Percentiles rank a stretch among this genome's conserved stretches.
Evolutionary conservation across 1,140 invertebrate species (phyloP).

Genomic region (Leptinotarsa texana): DNA sequence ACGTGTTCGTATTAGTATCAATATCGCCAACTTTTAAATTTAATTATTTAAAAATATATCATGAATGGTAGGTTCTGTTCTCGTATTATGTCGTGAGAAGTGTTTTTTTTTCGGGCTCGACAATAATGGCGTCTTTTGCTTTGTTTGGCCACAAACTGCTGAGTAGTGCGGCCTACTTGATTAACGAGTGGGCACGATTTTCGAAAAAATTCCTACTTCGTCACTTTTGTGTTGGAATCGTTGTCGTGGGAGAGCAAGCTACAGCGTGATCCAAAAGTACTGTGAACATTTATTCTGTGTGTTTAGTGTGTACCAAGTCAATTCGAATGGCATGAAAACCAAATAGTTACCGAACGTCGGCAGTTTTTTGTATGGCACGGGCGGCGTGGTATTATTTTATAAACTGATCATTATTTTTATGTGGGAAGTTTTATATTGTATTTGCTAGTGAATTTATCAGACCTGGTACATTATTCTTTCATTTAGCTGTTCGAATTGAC

Average conservation of each 20-base stretch:
- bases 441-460: too few species aligned
- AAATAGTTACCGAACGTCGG: too few species aligned
- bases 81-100: conserved; percentile 8
- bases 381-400: too few species aligned
- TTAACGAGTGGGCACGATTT: background rate
- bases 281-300: too few species aligned
- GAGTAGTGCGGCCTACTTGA: background rate
- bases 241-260: background rate
- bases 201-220: background rate
- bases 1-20: conserved; percentile 13
- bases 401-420: too few species aligned
- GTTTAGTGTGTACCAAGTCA: too few species aligned
- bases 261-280: too few species aligned
- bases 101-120: conserved; percentile 8
- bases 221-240: background rate
- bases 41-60: conserved; percentile 16
- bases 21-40: conserved; percentile 14
- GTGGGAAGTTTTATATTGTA: too few species aligned
- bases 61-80: conserved; percentile 7
- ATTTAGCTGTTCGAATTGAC: too few species aligned
- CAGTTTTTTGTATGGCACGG: too few species aligned
- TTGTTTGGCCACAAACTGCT: background rate
- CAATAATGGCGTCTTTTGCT: background rate
- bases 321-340: too few species aligned
- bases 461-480: too few species aligned